These are phyloP conservation scores for Ptilonorhynchus violaceus DNA, from an alignment of 2,113 vertebrate species.

Conservation along the genomic window DNA sequence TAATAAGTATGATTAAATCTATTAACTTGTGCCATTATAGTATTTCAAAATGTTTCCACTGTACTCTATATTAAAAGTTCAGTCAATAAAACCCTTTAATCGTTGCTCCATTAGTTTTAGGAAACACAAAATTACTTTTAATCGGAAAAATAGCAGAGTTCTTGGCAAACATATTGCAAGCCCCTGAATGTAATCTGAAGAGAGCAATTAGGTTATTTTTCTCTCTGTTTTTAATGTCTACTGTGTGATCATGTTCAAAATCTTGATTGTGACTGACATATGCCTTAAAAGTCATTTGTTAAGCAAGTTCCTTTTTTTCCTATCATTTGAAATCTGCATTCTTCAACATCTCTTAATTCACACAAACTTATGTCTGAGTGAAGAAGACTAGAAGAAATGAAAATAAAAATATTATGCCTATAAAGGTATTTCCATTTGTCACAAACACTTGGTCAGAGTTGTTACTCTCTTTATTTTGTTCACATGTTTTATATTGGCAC, in stretches of 20 bases:
- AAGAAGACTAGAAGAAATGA: neutral
- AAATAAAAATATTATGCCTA: neutral
- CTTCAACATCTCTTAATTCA: neutral
- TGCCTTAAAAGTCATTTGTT: neutral
- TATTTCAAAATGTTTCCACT: neutral
- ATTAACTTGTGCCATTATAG: neutral
- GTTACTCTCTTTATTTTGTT: neutral
- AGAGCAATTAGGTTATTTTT: neutral
- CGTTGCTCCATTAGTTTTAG: neutral
- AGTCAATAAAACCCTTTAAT: neutral
- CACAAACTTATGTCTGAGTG: neutral
- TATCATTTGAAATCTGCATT: neutral
- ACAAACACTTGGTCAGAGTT: neutral
- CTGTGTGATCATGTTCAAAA: neutral
- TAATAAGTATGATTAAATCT: conserved; percentile 3
- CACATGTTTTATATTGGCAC: neutral
- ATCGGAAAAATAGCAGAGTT: neutral
- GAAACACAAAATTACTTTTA: conserved; percentile 25
- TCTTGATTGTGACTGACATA: neutral
- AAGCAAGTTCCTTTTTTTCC: neutral
- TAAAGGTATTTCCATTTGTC: neutral
- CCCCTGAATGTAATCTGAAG: neutral
- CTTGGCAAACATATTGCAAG: neutral
- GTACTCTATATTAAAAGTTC: neutral
- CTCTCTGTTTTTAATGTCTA: neutral